Evolutionary conservation across 2,113 vertebrate species (phyloP), one percentile per base, ranked within the genome.

Genomic region (Tapirus terrestris): DNA sequence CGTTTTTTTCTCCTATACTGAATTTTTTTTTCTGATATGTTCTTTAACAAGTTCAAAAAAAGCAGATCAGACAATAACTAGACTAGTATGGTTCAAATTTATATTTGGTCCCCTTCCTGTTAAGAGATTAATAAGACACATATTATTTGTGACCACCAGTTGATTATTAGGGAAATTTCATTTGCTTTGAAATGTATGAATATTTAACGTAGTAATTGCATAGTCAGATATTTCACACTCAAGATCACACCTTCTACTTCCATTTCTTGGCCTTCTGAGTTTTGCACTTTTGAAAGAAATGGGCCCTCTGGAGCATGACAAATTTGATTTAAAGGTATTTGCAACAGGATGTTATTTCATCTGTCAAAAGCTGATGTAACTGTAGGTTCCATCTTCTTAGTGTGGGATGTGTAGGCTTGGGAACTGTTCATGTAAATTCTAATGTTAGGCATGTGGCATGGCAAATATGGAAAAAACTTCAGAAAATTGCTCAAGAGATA

Each of bases 231-330:
- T 72, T 95, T 96, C 60, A 65, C 83, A 95, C 39, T 61, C 58
- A 94, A 73, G 31, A 58, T 92, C 87, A 45, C n/a, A 94, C 56
- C 33, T 96, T 77, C 53, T 43, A n/a, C 36, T 23, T 89, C 7
- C 63, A 56, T 60, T 90, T 84, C 75, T 25, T 86, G 85, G 33
- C 48, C 31, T 80, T 87, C 67, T 67, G 70, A 96, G 39, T 67
- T 96, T 96, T 94, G 25, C 4, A 48, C 58, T 94, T 96, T 89
- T 48, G 45, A 90, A 97, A 81, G 58, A 82, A 97, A 88, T 68
- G 86, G 39, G 58, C 14, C 68, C 23, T 80, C 33, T 82, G 9
- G 43, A 96, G 87, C 53, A 91, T 88, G 92, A 87, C 75, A 84
- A 75, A 95, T 94, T 83, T 87, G 39, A 96, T 84, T 88, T 60